Evolutionary conservation across 37 sponge, comb jelly and placozoan species (phyloP).

Genomic region (Axinella damicornis): DNA sequence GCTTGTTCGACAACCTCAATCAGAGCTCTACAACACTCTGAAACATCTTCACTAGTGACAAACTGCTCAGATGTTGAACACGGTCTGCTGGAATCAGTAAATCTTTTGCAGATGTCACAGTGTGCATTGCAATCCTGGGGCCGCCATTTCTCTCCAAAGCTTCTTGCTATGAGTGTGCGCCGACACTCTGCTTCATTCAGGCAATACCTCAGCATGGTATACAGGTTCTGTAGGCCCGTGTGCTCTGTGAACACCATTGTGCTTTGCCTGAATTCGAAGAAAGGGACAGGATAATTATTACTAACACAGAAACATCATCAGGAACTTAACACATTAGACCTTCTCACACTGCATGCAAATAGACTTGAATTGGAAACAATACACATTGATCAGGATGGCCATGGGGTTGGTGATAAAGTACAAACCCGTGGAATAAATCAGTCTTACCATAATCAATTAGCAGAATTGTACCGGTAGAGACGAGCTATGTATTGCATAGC

Average conservation of each 20-base stretch:
- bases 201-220: slow-evolving; percentile 81
- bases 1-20: slow-evolving; percentile 50
- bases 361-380: too few species aligned
- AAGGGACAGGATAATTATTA: too few species aligned
- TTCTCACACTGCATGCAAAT: too few species aligned
- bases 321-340: too few species aligned
- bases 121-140: slow-evolving; percentile 60
- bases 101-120: slow-evolving; percentile 66
- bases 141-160: slow-evolving; percentile 86
- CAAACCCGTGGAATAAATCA: too few species aligned
- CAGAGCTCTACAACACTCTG: slow-evolving; percentile 40
- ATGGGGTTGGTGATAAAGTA: too few species aligned
- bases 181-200: slow-evolving; percentile 74
- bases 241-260: slow-evolving; percentile 85
- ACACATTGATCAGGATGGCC: too few species aligned
- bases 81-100: not conserved
- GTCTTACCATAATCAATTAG: too few species aligned
- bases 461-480: too few species aligned
- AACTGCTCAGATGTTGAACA: not conserved
- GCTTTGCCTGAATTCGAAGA: slow-evolving; percentile 60
- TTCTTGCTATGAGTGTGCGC: slow-evolving; percentile 72
- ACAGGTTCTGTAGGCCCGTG: slow-evolving; percentile 79
- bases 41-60: slow-evolving; percentile 42
- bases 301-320: too few species aligned
- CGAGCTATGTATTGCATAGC: too few species aligned